Percentiles rank a stretch among this genome's conserved stretches.
Conservation (phyloP, 2,797 vertebrate genomes). For the Diceros bicornis region DNA sequence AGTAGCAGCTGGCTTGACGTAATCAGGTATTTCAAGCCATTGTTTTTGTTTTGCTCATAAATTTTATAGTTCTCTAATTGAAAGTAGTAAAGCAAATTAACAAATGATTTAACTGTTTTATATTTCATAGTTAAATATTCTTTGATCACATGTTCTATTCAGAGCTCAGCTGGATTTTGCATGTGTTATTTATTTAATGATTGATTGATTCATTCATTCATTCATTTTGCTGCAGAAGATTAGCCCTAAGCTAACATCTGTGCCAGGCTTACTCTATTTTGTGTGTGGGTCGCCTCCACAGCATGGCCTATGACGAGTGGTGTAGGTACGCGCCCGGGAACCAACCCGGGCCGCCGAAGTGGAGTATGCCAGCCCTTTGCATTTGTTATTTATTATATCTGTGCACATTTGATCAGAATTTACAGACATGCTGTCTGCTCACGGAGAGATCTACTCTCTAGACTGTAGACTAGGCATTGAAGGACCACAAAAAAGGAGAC, state of each 20-base stretch:
- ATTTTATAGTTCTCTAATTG: conserved; percentile 58
- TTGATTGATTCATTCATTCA: no score
- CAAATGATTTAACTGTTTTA: neutral
- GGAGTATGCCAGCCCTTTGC: neutral
- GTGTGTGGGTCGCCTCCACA: no score
- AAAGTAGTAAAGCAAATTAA: neutral
- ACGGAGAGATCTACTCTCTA: neutral
- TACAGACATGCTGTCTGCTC: neutral
- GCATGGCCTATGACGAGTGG: no score
- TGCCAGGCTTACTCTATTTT: no score
- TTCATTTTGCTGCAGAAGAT: no score
- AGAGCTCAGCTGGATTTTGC: conserved; percentile 44
- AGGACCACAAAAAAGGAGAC: neutral
- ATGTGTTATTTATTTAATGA: neutral
- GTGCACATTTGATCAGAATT: conserved; percentile 29
- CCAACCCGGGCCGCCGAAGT: no score
- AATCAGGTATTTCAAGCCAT: conserved; percentile 90
- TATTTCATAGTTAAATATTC: neutral
- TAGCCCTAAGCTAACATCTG: no score
- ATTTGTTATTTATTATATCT: conserved; percentile 16
- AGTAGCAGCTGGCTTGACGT: conserved; percentile 94
- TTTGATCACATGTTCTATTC: conserved; percentile 25
- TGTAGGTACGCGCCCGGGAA: no score
- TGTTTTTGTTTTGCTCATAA: conserved; percentile 64
- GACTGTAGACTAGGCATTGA: neutral